A percentile compares a stretch with the other conserved stretches of the same genome.
These are phyloP conservation scores for Homarus gammarus DNA, from an alignment of 2,888 invertebrate species.

Conservation along the genomic window DNA sequence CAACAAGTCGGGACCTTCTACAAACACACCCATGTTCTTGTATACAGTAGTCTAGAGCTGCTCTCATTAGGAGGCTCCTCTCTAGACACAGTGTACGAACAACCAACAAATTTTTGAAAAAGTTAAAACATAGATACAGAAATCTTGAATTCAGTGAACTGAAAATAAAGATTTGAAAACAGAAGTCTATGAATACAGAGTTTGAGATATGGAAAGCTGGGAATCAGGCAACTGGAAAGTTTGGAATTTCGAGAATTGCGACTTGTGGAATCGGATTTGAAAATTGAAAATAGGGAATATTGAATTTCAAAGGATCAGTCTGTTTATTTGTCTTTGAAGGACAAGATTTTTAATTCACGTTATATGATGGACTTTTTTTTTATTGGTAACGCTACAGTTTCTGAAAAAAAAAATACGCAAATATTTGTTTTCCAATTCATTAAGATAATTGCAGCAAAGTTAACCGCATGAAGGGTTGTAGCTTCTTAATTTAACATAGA, in stretches of 20 bases:
- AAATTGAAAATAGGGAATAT: neutral
- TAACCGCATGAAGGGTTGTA: neutral
- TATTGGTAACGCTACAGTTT: neutral
- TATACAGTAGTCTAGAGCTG: too few species aligned
- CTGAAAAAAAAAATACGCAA: neutral
- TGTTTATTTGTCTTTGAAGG: neutral
- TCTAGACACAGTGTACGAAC: too few species aligned
- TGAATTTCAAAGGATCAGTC: neutral
- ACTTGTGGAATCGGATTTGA: neutral
- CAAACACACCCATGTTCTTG: too few species aligned
- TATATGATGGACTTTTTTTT: neutral
- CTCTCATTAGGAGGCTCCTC: too few species aligned
- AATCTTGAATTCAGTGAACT: neutral
- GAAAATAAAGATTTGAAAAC: neutral
- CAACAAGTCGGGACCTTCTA: too few species aligned
- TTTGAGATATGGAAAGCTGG: neutral
- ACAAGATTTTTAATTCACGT: neutral
- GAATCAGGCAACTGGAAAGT: neutral
- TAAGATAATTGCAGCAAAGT: neutral
- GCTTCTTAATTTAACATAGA: slow-evolving; percentile 2
- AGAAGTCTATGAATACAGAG: neutral
- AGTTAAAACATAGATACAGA: too few species aligned
- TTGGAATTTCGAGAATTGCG: neutral
- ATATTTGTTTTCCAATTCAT: neutral
- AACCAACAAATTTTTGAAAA: too few species aligned